Conservation (phyloP, 2,113 vertebrate species). For the Polypterus senegalus region DNA sequence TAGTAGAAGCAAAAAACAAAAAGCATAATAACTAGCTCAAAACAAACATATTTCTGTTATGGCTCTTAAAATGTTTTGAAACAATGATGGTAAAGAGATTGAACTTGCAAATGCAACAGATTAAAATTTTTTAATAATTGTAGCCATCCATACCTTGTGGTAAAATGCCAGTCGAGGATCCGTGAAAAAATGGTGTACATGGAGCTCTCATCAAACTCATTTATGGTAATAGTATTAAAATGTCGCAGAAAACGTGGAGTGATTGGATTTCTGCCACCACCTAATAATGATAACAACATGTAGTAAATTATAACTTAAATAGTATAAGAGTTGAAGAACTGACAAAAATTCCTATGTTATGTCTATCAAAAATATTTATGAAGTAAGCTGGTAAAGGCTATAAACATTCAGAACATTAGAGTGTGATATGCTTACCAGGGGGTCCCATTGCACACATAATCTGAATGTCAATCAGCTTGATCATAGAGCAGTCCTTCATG, state of each 20-base stretch:
- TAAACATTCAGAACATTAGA: not conserved
- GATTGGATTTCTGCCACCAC: conserved; percentile 75
- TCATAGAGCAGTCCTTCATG: conserved; percentile 68
- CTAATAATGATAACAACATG: conserved; percentile 31
- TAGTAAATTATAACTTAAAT: not conserved
- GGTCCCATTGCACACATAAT: conserved; percentile 83
- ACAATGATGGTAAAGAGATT: not conserved
- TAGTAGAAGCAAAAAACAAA: not conserved
- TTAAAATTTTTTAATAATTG: too few species aligned
- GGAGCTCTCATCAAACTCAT: conserved; percentile 75
- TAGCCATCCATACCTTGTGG: conserved; percentile 48
- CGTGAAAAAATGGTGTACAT: conserved; percentile 81
- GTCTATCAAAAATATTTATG: too few species aligned
- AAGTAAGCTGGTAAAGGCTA: too few species aligned
- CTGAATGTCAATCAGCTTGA: conserved; percentile 71
- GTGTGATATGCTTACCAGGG: conserved; percentile 50
- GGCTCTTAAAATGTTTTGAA: not conserved
- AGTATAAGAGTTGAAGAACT: too few species aligned
- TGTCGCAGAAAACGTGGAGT: conserved; percentile 75
- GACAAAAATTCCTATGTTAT: too few species aligned
- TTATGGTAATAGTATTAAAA: conserved; percentile 77
- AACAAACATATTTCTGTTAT: not conserved
- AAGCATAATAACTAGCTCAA: not conserved
- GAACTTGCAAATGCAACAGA: too few species aligned
- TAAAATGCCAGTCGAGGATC: conserved; percentile 76